Conservation (phyloP, 2,888 invertebrate genomes). For the Cremastobaeus sp. region DNA sequence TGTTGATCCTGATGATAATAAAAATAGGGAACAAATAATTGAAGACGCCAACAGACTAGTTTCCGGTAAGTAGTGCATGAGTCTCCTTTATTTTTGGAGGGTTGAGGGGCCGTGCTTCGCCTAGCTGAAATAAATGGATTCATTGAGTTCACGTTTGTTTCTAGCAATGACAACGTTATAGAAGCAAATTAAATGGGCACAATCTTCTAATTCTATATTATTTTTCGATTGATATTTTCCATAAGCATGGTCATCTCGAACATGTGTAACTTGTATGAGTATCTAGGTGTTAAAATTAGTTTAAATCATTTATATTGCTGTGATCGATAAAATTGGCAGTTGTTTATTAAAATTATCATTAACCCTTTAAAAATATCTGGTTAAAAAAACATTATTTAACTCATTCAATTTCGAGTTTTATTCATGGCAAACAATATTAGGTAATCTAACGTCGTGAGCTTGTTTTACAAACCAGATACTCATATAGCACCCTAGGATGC, state of each 20-base stretch:
- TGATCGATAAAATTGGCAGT: too few relatives aligned
- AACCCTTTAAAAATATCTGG: too few relatives aligned
- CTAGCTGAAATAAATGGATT: slow-evolving; percentile 63
- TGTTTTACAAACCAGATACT: slow-evolving; percentile 32
- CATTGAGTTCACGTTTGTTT: slow-evolving; percentile 37
- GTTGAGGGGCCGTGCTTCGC: slow-evolving; percentile 76
- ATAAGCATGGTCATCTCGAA: slow-evolving; percentile 62
- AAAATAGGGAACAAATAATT: slow-evolving; percentile 74
- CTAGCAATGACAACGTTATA: slow-evolving; percentile 20
- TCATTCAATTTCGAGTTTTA: too few relatives aligned
- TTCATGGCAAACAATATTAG: too few relatives aligned
- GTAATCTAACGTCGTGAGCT: not conserved
- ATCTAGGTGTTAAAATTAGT: slow-evolving; percentile 16
- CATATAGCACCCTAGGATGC: slow-evolving; percentile 52
- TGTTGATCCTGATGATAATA: slow-evolving; percentile 73
- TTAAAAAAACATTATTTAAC: too few relatives aligned
- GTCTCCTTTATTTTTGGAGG: slow-evolving; percentile 62
- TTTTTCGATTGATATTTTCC: slow-evolving; percentile 49
- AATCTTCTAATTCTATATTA: slow-evolving; percentile 38
- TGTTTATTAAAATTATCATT: too few relatives aligned
- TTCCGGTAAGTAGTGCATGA: slow-evolving; percentile 73
- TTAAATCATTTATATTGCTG: too few relatives aligned
- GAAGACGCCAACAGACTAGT: slow-evolving; percentile 76
- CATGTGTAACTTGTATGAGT: slow-evolving; percentile 37
- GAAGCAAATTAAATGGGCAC: slow-evolving; percentile 38